Base-by-base conservation (phyloP, 2,113 vertebrate genomes). In the Synchiropus splendidus region DNA sequence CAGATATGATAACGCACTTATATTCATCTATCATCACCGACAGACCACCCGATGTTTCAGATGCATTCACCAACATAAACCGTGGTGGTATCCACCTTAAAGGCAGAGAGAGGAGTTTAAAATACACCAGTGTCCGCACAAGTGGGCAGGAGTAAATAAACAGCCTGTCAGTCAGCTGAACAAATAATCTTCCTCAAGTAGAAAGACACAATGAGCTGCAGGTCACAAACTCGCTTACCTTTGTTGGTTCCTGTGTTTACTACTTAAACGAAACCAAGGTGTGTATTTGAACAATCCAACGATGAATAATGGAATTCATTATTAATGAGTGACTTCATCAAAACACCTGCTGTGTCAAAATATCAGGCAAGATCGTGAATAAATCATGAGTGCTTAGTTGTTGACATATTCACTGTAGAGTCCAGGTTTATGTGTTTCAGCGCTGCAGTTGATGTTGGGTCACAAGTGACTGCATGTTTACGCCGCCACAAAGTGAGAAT, bases 131-230 rank as follows among this genome's bases (percentile, higher is more conserved):
- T 27, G 4, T 27, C 8, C 8, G 21, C 21, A 27, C 21, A 27
- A 27, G 21, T 27, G 21, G 21, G 21, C 21, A 27, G 21, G 21
- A 27, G 21, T 51, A 62, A 67, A 86, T 72, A 82, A 17, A 36
- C 58, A 44, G 41, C 52, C 45, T 64, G 55, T 34, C 18, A 18
- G 16, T 87, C 85, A 85, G 72, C 77, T 86, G 88, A 72, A 81
- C 83, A 80, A 78, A 83, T 58, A 63, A 70, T 74, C 58, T 76
- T 73, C 61, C 49, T 51, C 61, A 48, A 81, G 67, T 51, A 59
- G 48, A 77, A 71, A 57, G 52, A 76, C 67, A 67, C 55, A 43
- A 77, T 74, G 16, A 34, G 42, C 30, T 58, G 51, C 18, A 18
- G 42, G 42, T 48, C 56, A 39, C 6, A 21, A 2, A 42, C 14